These are phyloP conservation scores for Phytoseiulus persimilis DNA, from an alignment of 2,888 invertebrate genomes.

Conservation along the genomic window DNA sequence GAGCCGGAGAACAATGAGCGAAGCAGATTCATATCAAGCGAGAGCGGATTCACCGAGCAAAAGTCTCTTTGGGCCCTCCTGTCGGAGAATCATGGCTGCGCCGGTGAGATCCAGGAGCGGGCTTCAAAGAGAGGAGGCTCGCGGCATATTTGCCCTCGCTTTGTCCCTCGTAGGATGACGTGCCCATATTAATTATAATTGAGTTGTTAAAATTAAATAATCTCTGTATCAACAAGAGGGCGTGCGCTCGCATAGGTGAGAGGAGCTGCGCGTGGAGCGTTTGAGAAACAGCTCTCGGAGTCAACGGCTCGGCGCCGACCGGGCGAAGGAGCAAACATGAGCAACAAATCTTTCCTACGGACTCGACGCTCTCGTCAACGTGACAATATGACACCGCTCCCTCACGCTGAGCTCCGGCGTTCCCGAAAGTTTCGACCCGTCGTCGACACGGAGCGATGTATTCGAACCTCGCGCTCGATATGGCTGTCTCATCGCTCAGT, in stretches of 20 bases:
- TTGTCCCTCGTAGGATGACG: background rate
- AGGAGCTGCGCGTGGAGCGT: background rate
- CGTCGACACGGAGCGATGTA: background rate
- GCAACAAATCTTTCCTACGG: background rate
- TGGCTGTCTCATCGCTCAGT: background rate
- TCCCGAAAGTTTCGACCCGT: background rate
- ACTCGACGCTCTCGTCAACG: no score
- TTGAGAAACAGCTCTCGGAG: background rate
- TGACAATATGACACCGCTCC: background rate
- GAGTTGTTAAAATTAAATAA: constrained; percentile 39
- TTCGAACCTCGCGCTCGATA: background rate
- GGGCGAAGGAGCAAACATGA: background rate
- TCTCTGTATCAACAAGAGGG: constrained; percentile 39
- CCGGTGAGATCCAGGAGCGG: background rate
- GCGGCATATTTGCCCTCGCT: background rate
- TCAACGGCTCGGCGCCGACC: background rate
- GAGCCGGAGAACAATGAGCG: background rate
- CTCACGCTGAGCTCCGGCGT: background rate
- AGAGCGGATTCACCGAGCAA: background rate
- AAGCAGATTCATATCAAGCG: background rate
- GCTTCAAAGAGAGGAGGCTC: constrained; percentile 5
- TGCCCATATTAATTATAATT: constrained; percentile 36
- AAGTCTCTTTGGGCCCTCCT: background rate
- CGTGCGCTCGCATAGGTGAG: constrained; percentile 22
- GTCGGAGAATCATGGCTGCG: no score